Percentiles rank a stretch among this genome's conserved stretches.
Evolutionary conservation across 2,888 invertebrate species (phyloP).

Genomic region (Laspeyria flexula): DNA sequence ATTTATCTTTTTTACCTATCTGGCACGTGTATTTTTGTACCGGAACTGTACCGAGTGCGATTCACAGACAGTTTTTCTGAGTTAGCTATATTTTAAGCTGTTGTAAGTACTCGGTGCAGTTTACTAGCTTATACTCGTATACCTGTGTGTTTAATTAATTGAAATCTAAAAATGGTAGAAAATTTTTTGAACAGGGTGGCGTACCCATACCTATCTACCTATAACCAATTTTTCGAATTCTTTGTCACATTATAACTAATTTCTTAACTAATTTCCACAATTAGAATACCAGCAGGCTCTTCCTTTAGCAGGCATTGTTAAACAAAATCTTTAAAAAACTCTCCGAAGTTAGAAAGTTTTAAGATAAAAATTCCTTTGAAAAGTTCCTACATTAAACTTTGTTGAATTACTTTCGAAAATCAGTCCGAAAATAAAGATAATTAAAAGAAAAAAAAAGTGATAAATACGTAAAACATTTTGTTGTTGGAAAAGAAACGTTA

Average conservation of each 20-base stretch:
- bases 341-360: slow-evolving; percentile 28
- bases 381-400: slow-evolving; percentile 37
- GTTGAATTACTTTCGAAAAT: slow-evolving; percentile 26
- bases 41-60: too few relatives aligned
- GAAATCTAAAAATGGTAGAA: too few relatives aligned
- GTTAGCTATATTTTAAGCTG: too few relatives aligned
- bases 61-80: too few relatives aligned
- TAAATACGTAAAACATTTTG: slow-evolving; percentile 2
- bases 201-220: too few relatives aligned
- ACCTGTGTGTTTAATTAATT: too few relatives aligned
- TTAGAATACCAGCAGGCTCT: slow-evolving; percentile 24
- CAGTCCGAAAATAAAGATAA: slow-evolving; percentile 32
- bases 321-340: slow-evolving; percentile 36
- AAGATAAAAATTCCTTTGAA: slow-evolving; percentile 45
- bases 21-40: too few relatives aligned
- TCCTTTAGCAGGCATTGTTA: slow-evolving; percentile 33
- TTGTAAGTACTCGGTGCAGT: too few relatives aligned
- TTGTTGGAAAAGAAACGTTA: too few relatives aligned
- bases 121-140: too few relatives aligned
- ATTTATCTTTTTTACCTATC: not conserved
- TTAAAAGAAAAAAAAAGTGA: slow-evolving; percentile 27
- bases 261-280: slow-evolving; percentile 32
- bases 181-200: too few relatives aligned
- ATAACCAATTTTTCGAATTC: slow-evolving; percentile 1
- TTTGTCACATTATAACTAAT: slow-evolving; percentile 33